Conservation (phyloP, 2,113 vertebrate species). For the Falco punctatus region DNA sequence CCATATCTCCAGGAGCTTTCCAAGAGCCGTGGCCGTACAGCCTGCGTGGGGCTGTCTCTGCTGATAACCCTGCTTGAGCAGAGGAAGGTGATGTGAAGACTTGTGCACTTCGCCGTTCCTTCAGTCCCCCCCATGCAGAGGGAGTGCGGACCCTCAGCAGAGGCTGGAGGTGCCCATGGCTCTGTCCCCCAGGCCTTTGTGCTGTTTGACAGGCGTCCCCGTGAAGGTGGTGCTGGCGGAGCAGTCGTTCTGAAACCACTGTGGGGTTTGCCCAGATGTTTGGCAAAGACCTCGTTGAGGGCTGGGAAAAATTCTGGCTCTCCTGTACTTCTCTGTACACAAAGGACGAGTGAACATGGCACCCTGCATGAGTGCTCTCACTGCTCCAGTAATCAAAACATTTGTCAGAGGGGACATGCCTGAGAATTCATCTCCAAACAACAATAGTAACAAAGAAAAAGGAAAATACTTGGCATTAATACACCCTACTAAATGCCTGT, state of each 20-base stretch:
- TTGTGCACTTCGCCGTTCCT: fast-evolving
- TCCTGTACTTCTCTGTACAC: fast-evolving
- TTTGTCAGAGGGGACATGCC: not conserved
- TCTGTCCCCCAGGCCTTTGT: not conserved
- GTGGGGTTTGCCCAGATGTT: fast-evolving
- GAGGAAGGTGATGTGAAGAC: not conserved
- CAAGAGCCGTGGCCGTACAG: fast-evolving
- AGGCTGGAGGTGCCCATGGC: fast-evolving
- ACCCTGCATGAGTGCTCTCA: fast-evolving
- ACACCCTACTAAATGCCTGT: not conserved
- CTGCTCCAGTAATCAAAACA: not conserved
- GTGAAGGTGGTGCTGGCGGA: not conserved
- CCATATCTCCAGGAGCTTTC: not conserved
- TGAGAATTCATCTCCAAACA: conserved; percentile 12
- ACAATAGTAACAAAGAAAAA: not conserved
- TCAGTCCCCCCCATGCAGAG: not conserved
- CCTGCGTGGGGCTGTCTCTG: fast-evolving
- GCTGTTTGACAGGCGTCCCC: not conserved
- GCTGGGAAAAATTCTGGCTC: not conserved
- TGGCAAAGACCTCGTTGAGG: not conserved
- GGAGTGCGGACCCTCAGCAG: not conserved
- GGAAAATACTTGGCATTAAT: not conserved
- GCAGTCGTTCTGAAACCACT: not conserved
- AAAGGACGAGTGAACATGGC: not conserved
- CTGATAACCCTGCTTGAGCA: not conserved